A percentile compares a stretch with the other conserved stretches of the same genome.
Evolutionary conservation across 2,797 vertebrate genomes (phyloP).

Genomic region (Urophycis tenuis): DNA sequence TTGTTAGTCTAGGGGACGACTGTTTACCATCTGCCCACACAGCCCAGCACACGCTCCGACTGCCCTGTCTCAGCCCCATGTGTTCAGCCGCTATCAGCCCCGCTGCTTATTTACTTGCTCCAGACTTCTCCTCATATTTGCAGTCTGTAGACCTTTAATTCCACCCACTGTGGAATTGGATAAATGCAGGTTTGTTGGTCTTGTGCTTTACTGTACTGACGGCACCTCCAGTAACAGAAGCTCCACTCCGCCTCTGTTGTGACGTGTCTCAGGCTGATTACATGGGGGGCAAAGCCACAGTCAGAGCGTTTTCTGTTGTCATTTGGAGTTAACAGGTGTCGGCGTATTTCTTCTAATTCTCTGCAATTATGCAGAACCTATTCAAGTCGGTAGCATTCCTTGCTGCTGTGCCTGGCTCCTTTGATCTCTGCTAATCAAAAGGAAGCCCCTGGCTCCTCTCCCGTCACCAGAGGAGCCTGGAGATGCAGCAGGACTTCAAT

Average conservation of each 20-base stretch:
- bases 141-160: conserved; percentile 13
- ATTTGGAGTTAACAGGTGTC: neutral
- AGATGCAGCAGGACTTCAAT: conserved; percentile 12
- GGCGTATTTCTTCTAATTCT: neutral
- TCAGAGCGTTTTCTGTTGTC: neutral
- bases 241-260: conserved; percentile 12
- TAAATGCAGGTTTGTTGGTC: conserved; percentile 24
- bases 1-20: conserved; percentile 42
- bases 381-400: neutral
- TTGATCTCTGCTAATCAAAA: conserved; percentile 20
- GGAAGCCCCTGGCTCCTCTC: neutral
- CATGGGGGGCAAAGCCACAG: neutral
- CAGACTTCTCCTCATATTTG: conserved; percentile 11
- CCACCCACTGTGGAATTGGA: conserved; percentile 17
- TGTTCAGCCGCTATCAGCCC: conserved; percentile 5
- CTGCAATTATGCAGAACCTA: neutral
- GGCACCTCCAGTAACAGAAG: conserved; percentile 2
- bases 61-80: conserved; percentile 15
- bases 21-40: conserved; percentile 47
- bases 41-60: conserved; percentile 28
- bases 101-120: conserved; percentile 6
- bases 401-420: neutral
- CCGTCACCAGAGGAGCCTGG: neutral
- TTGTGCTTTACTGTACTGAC: neutral
- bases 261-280: neutral